Percentiles rank a stretch among this genome's conserved stretches.
Conservation (phyloP, 1,140 invertebrate species). For the Physella acuta region DNA sequence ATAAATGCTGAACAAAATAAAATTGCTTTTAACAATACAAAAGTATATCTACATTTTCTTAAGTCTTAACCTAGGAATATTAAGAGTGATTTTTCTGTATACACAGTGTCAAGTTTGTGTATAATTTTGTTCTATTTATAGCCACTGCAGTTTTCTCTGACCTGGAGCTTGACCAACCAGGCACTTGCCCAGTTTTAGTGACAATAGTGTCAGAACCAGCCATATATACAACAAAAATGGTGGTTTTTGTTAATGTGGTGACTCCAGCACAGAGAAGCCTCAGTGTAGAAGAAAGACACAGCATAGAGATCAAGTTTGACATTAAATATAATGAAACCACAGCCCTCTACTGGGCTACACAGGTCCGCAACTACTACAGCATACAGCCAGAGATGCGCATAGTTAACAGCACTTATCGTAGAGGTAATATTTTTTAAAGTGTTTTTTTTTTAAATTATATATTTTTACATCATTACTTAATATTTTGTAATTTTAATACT, state of each 20-base stretch:
- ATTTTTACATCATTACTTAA: not conserved
- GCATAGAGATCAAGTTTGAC: slow-evolving; percentile 33
- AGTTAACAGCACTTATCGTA: not conserved
- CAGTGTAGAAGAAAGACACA: slow-evolving; percentile 13
- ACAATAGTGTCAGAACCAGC: slow-evolving; percentile 31
- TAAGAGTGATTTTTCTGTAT: no score
- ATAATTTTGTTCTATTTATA: no score
- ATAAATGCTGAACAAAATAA: no score
- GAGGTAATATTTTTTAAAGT: not conserved
- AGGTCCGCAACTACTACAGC: slow-evolving; percentile 22
- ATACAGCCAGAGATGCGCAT: slow-evolving; percentile 8
- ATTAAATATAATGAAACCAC: slow-evolving; percentile 27
- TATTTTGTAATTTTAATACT: no score
- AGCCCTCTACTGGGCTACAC: slow-evolving; percentile 8
- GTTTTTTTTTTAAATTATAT: not conserved
- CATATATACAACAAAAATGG: slow-evolving; percentile 30
- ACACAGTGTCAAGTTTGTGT: no score
- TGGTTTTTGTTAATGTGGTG: slow-evolving; percentile 23
- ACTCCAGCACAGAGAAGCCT: slow-evolving; percentile 16
- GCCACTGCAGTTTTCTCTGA: slow-evolving; percentile 27
- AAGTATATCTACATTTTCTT: no score
- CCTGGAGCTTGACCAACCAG: slow-evolving; percentile 28
- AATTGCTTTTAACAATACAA: no score
- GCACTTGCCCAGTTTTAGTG: slow-evolving; percentile 33
- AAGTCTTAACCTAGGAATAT: no score